Percentiles rank a stretch among this genome's conserved stretches.
Evolutionary conservation across 2,797 vertebrate genomes (phyloP).

Genomic region (Cetoscarus ocellatus): DNA sequence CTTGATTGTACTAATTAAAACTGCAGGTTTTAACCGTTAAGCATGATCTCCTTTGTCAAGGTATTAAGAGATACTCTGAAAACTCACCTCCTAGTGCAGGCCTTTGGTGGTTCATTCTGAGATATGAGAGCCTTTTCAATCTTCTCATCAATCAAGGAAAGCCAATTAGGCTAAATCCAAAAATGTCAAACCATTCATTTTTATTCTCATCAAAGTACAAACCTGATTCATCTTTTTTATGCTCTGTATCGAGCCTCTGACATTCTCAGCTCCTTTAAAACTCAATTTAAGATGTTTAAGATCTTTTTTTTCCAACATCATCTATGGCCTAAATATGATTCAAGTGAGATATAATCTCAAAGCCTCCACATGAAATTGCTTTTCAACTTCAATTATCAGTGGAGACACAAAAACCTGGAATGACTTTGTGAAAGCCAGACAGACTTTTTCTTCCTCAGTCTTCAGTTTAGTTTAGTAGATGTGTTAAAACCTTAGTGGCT

Average conservation of each 20-base stretch:
- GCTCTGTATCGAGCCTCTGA: neutral
- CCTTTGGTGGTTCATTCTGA: too few species aligned
- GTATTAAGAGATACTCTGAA: too few species aligned
- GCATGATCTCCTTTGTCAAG: too few species aligned
- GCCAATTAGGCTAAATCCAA: neutral
- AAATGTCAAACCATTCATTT: neutral
- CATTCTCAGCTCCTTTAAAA: conserved; percentile 18
- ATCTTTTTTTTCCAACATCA: neutral
- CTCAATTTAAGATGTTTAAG: neutral
- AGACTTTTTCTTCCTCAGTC: conserved; percentile 10
- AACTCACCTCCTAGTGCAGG: too few species aligned
- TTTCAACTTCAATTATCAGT: conserved; percentile 29
- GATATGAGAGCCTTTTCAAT: neutral
- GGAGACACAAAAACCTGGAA: conserved; percentile 25
- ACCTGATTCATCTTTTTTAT: conserved; percentile 4
- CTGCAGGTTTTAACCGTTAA: too few species aligned
- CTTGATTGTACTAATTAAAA: too few species aligned
- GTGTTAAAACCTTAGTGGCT: conserved; percentile 32
- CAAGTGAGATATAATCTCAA: conserved; percentile 32
- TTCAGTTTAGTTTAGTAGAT: conserved; percentile 27
- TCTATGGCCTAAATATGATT: conserved; percentile 30
- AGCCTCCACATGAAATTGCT: conserved; percentile 30
- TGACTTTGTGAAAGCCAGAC: conserved; percentile 18
- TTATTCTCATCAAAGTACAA: neutral
- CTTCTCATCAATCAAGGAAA: neutral